Evolutionary conservation across 1,140 invertebrate species (phyloP).

Genomic region (Andricus grossulariae): DNA sequence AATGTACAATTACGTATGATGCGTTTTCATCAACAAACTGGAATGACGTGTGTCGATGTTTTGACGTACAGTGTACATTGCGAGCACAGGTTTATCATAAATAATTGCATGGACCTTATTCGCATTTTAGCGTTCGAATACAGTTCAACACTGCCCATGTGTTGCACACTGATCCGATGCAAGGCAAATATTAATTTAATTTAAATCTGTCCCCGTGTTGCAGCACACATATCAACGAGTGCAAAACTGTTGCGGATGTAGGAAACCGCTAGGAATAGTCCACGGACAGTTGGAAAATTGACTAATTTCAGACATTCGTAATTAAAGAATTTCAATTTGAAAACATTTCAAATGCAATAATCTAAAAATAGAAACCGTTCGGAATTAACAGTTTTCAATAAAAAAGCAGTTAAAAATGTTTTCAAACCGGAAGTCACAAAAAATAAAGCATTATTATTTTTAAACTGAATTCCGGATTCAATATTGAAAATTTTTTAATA

Average conservation of each 20-base stretch:
- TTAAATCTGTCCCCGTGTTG: constrained; percentile 57
- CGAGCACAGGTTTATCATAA: constrained; percentile 64
- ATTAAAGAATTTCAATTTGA: no score
- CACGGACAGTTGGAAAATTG: no score
- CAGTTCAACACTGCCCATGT: constrained; percentile 38
- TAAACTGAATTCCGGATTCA: no score
- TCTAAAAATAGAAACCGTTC: no score
- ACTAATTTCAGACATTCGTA: no score
- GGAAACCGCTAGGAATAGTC: constrained; percentile 28
- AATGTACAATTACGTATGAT: constrained; percentile 52
- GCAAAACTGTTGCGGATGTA: background rate
- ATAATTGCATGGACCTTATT: constrained; percentile 66
- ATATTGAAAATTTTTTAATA: no score
- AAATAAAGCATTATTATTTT: no score
- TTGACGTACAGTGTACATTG: constrained; percentile 46
- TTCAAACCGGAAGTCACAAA: no score
- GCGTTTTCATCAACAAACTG: constrained; percentile 54
- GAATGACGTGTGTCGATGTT: constrained; percentile 23
- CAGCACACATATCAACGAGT: constrained; percentile 48
- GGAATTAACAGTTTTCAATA: no score
- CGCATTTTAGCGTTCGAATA: constrained; percentile 64
- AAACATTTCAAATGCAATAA: no score
- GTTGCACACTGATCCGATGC: constrained; percentile 43
- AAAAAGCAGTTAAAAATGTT: no score
- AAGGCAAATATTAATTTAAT: constrained; percentile 72